A percentile compares a stretch with the other conserved stretches of the same genome.
These are phyloP conservation scores for Drosophila fuyamai DNA, from an alignment of 1,140 invertebrate genomes.

Conservation along the genomic window DNA sequence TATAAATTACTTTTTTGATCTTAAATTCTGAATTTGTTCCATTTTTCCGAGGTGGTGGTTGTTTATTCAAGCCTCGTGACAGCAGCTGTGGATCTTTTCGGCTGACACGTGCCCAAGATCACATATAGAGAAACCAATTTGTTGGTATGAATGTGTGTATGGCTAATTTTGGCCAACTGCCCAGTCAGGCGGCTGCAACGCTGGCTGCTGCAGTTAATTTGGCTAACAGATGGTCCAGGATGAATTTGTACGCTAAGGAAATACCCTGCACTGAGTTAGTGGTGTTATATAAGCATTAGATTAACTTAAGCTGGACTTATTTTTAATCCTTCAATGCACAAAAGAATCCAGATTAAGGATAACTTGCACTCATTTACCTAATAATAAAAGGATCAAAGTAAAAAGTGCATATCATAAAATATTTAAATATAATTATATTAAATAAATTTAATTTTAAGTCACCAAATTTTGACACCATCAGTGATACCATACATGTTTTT, in stretches of 20 bases:
- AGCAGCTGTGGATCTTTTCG: conserved; percentile 30
- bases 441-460: no score
- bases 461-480: no score
- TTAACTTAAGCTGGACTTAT: not conserved
- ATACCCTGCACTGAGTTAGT: conserved; percentile 7
- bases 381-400: no score
- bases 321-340: not conserved
- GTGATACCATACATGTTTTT: no score
- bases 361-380: no score
- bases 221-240: conserved; percentile 14
- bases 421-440: no score
- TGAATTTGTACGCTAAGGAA: not conserved
- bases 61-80: conserved; percentile 42
- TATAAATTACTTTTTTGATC: conserved; percentile 47
- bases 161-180: conserved; percentile 48
- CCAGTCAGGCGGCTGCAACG: conserved; percentile 35
- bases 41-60: conserved; percentile 31
- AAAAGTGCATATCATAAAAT: no score
- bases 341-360: not conserved
- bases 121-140: conserved; percentile 10
- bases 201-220: conserved; percentile 24
- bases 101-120: conserved; percentile 49
- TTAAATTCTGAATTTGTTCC: conserved; percentile 30
- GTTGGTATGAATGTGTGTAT: conserved; percentile 2
- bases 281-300: not conserved